phyloP scores from a whole-genome alignment of 2,888 invertebrate species.

The Omphaloscelis lunosa region DNA sequence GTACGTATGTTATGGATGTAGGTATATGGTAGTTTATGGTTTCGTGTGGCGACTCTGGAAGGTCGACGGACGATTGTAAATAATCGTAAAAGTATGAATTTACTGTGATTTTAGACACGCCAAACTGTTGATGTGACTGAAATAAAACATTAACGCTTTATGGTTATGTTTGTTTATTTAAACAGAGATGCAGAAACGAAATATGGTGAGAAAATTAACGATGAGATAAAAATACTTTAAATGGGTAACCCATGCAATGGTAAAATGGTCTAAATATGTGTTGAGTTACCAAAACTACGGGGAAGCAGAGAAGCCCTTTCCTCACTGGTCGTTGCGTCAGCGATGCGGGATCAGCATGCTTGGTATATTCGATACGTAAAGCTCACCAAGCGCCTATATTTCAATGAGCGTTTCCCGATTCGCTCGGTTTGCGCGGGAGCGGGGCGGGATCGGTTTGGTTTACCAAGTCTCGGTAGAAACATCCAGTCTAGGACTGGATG shows the following conservation, averaged over 20 bases:
- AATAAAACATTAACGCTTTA: conserved; percentile 29
- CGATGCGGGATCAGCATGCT: too few relatives aligned
- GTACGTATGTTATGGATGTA: conserved; percentile 6
- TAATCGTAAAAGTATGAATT: conserved; percentile 52
- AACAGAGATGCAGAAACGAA: neutral
- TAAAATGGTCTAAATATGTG: neutral
- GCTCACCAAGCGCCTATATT: too few relatives aligned
- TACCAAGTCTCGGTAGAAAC: too few relatives aligned
- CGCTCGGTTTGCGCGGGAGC: too few relatives aligned
- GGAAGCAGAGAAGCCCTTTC: too few relatives aligned
- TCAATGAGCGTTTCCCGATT: too few relatives aligned
- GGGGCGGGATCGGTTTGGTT: too few relatives aligned
- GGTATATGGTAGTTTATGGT: conserved; percentile 37
- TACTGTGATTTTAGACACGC: conserved; percentile 58
- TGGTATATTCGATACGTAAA: too few relatives aligned
- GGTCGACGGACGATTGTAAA: conserved; percentile 44
- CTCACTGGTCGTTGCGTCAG: too few relatives aligned
- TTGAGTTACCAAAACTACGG: too few relatives aligned
- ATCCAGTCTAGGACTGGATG: too few relatives aligned
- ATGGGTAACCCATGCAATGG: neutral
- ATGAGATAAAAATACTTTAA: neutral
- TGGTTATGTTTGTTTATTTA: conserved; percentile 12
- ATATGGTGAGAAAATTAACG: neutral
- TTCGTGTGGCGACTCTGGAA: conserved; percentile 41
- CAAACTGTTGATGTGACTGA: conserved; percentile 41